These are phyloP conservation scores for Unio pictorum DNA, from an alignment of 2,888 invertebrate species.

Conservation along the genomic window DNA sequence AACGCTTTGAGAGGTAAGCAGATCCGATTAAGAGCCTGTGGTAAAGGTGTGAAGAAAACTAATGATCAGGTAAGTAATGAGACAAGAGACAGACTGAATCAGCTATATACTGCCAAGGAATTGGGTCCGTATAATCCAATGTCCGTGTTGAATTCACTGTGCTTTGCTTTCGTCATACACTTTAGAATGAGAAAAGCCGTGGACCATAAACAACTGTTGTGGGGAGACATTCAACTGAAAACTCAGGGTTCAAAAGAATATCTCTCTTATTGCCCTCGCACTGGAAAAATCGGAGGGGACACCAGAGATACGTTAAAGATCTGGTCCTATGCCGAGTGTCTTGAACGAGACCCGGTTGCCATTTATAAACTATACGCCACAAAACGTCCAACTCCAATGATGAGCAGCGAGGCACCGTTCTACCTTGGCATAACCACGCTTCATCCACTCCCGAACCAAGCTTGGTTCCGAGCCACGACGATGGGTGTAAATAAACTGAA, in stretches of 20 bases:
- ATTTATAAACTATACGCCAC: constrained; percentile 59
- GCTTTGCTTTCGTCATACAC: constrained; percentile 57
- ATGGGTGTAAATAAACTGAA: constrained; percentile 64
- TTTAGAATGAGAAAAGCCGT: constrained; percentile 58
- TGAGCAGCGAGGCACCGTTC: constrained; percentile 55
- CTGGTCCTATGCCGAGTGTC: constrained; percentile 43
- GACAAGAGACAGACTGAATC: constrained; percentile 50
- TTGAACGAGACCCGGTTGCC: constrained; percentile 52
- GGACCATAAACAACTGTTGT: constrained; percentile 59
- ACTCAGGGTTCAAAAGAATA: constrained; percentile 48
- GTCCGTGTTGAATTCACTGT: constrained; percentile 57
- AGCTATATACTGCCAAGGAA: constrained; percentile 55
- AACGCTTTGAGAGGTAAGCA: constrained; percentile 57
- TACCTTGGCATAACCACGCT: constrained; percentile 55
- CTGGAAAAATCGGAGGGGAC: constrained; percentile 19
- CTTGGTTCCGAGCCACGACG: constrained; percentile 57
- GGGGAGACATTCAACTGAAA: constrained; percentile 60
- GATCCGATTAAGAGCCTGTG: constrained; percentile 48
- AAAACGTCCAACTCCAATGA: constrained; percentile 52
- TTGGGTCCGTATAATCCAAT: constrained; percentile 61
- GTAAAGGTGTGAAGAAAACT: constrained; percentile 46
- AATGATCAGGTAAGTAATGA: constrained; percentile 28
- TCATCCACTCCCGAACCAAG: constrained; percentile 46
- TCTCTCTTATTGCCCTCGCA: constrained; percentile 44
- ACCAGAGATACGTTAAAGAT: constrained; percentile 16